phyloP scores from a whole-genome alignment of 92 coral and sea anemone species.

The Galaxea fascicularis region DNA sequence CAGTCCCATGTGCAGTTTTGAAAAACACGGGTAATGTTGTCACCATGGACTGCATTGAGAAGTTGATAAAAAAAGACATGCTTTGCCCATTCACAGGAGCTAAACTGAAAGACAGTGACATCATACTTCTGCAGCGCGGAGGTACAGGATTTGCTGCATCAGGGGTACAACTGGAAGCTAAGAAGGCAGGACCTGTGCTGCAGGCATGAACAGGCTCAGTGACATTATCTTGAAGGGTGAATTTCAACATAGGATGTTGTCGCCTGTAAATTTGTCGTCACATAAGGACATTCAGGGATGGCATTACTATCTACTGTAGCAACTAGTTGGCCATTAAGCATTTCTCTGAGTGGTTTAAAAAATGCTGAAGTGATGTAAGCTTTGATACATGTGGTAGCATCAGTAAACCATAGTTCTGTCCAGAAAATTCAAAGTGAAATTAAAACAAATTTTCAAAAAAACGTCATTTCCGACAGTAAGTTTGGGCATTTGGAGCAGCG shows the following conservation, averaged over 20 bases:
- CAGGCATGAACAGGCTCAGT: constrained; percentile 50
- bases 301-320: no score
- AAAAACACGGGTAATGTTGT: constrained; percentile 95
- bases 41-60: constrained; percentile 98
- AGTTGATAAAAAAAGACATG: constrained; percentile 94
- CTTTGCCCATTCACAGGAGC: constrained; percentile 92
- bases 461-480: no score
- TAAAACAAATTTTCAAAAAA: no score
- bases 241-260: not conserved
- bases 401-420: no score
- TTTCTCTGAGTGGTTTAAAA: no score
- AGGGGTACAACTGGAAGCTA: constrained; percentile 88
- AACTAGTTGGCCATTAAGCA: no score
- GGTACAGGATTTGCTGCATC: constrained; percentile 98
- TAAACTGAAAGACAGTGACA: constrained; percentile 84
- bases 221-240: not conserved
- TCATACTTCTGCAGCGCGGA: constrained; percentile 93
- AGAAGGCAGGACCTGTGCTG: constrained; percentile 94
- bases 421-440: no score
- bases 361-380: no score
- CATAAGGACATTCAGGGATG: no score
- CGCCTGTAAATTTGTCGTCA: not conserved
- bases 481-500: no score
- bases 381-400: no score
- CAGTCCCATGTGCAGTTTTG: constrained; percentile 96